Base-by-base conservation (phyloP, 2,113 vertebrate species). In the Cebidichthys violaceus region DNA sequence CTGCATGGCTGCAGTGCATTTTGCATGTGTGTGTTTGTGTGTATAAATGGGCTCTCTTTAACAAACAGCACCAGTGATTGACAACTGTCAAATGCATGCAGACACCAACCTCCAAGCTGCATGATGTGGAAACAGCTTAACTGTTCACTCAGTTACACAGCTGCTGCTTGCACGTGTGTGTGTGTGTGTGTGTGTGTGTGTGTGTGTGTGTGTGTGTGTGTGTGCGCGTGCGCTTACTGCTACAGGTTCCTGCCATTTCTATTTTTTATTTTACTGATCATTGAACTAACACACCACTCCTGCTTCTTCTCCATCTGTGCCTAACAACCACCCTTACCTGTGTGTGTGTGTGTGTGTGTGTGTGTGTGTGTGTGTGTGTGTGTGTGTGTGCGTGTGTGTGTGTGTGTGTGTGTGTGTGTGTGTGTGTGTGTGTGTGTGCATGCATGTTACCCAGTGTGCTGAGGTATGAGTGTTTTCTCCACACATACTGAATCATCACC, bases 241-340 rank as follows among this genome's bases (percentile, higher is more conserved):
- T 86, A 66, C 87, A 91, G 75, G 86, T 89, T 89, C 81, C 81
- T 78, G 68, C 47, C 13, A 39, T 57, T 72, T 75, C 8, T 54
- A 33, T 81, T 57, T 79, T 55, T 81, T 75, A 67, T 75, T 68
- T 82, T 41, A 85, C 59, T 83, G 37, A 62, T 50, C 73, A 57
- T 87, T 62, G 65, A 87, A 86, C 83, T 86, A 86, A 90, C 77
- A 62, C 79, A 80, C 86, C 67, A 50, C 69, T 70, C 67, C 79
- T 76, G 86, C 88, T 93, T 89, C 77, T 88, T 86, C 77, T 92
- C 69, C 79, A 84, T 85, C 29, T 73, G 83, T 90, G 84, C 82
- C 86, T 86, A 88, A 84, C 80, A 79, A 75, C 69, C 79, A 62
- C 66, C 69, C 61, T 82, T 75, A 71, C 79, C 43, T 77, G 73